These are phyloP conservation scores for Zaprionus capensis DNA, from an alignment of 1,140 invertebrate species.

Conservation along the genomic window DNA sequence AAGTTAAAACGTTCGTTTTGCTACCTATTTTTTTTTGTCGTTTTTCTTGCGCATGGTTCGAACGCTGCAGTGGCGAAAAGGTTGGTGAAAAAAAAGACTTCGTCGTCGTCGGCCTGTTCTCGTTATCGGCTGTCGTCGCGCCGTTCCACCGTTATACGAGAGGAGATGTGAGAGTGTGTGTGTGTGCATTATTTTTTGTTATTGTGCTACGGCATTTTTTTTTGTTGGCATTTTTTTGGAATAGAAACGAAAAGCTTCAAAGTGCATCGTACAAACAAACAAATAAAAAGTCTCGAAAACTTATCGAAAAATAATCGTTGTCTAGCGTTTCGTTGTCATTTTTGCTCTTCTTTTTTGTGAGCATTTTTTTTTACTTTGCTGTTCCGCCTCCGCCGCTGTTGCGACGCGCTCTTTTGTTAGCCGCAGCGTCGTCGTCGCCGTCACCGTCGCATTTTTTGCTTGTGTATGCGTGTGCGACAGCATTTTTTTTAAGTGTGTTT, in stretches of 20 bases:
- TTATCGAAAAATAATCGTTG: conserved; percentile 33
- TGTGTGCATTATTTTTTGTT: conserved; percentile 56
- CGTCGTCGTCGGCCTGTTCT: conserved; percentile 44
- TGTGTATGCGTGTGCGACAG: conserved; percentile 35
- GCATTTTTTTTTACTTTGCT: conserved; percentile 32
- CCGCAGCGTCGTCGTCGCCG: conserved; percentile 37
- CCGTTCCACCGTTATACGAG: conserved; percentile 47
- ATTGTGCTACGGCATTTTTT: conserved; percentile 41
- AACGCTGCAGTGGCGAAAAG: conserved; percentile 46
- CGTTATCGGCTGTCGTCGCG: conserved; percentile 53
- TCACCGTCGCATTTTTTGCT: conserved; percentile 20
- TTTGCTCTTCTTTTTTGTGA: conserved; percentile 31
- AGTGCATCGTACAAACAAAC: conserved; percentile 18
- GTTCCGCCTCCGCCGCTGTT: conserved; percentile 41
- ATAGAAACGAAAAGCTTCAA: conserved; percentile 17
- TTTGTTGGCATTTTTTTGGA: conserved; percentile 10
- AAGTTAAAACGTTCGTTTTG: conserved; percentile 18
- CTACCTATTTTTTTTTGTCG: conserved; percentile 39
- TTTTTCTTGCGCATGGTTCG: conserved; percentile 45
- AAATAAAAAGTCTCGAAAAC: conserved; percentile 8
- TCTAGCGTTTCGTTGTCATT: conserved; percentile 24
- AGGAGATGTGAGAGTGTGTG: conserved; percentile 11
- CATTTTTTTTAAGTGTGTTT: conserved; percentile 34
- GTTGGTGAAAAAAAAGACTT: conserved; percentile 48
- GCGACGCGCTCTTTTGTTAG: conserved; percentile 56